Evolutionary conservation across 1,140 invertebrate genomes (phyloP), one percentile per base, ranked within the genome.

Genomic region (Cydia pomonella): DNA sequence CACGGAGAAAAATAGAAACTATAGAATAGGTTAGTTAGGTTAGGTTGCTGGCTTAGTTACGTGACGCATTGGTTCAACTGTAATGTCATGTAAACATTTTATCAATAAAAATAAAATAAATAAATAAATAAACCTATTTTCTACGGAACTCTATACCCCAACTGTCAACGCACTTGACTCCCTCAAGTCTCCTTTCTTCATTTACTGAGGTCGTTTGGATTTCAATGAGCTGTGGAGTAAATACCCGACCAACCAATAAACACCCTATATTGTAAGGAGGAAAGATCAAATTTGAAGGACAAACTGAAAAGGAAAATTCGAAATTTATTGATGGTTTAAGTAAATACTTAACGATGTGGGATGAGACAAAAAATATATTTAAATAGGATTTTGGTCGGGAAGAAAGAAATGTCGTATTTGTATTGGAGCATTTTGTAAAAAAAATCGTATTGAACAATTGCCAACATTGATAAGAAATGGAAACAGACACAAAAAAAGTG

Each of bases 171-270:
- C n/a, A 13, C 29, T 69, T 69, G 64, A 41, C 29, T 18, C n/a
- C 18, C 29, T 38, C 64, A 18, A 38, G 13, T n/a, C 6, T 38
- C 29, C 6, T 23, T 69, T 6, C 63, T 29, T 38, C 64, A 69
- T 69, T 69, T 69, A 69, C 41, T 69, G 64, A 69, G 64, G 64
- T 69, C 64, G 64, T 69, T 69, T 41, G 64, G 29, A 33, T 69
- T 69, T 69, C 64, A 69, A 69, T 69, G 64, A 69, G 64, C 29
- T 2, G n/a, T 3, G n/a, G 64, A 69, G 41, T 69, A 69, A n/a
- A 3, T 13, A 33, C 6, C 7, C 63, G 16, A 69, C 29, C 1
- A 10, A 18, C 64, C 27, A 69, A 33, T 69, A 10, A 41, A 12
- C 6, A 69, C 27, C 33, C n/a, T 69, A 38, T 38, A 18, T 69